Base-by-base conservation (phyloP, 2,797 vertebrate genomes). In the Amblyraja radiata region DNA sequence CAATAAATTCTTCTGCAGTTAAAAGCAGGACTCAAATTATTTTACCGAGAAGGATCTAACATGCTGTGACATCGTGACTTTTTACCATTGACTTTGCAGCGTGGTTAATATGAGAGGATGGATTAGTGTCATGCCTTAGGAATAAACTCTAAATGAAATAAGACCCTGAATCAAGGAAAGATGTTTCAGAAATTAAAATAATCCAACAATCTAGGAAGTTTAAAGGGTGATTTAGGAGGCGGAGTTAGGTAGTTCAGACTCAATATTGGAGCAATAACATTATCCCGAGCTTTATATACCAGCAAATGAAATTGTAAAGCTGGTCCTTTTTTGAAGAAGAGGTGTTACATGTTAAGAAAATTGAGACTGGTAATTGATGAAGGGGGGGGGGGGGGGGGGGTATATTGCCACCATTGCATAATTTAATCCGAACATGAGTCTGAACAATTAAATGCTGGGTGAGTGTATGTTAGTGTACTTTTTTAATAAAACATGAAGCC, bases 401-500 rank as follows among this genome's bases (percentile, higher is more conserved):
- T 28, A 54, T 76, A 76, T 92, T 25, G 46, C 23, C 58, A 39
- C 16, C 14, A 76, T 54, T 76, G 71, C 84, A 92, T 92, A 92
- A 88, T 92, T 58, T 76, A 92, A 54, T 54, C 90, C 76, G 71
- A 28, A 91, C 46, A 76, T 76, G 39, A 76, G 13, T 16, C 28
- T 76, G 11, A 46, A 76, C 36, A 11, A 73, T 74, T 74, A 54
- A 92, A 76, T 39, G 13, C 90, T 74, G 65, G 90, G 73, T 28
- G 28, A 8, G 90, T 76, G 71, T 28, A 28, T 74, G 71, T 92
- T 91, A 91, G 39, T 91, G 90, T 91, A 91, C 90, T 91, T 91
- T 91, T 92, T 92, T 92, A 92, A 74, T 92, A 76, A 92, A 92
- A 76, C 10, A 46, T 92, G 39, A 92, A 92, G 76, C 36, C 90